These are phyloP conservation scores for Sesamia inferens DNA, from an alignment of 2,888 invertebrate species.

Conservation along the genomic window DNA sequence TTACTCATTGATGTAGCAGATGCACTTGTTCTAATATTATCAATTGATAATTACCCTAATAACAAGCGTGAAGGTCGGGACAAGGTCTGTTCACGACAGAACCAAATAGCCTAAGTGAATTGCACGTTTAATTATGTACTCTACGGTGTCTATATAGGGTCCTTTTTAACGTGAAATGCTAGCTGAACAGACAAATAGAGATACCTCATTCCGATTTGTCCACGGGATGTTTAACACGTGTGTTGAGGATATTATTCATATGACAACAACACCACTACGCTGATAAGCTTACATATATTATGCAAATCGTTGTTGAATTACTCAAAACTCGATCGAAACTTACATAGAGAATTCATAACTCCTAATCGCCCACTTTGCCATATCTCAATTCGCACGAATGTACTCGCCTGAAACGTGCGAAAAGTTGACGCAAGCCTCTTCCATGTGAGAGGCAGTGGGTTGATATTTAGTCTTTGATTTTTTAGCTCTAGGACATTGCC, in stretches of 20 bases:
- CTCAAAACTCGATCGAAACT: too few species aligned
- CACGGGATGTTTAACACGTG: constrained; percentile 2
- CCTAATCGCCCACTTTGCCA: background rate
- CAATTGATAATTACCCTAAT: constrained; percentile 44
- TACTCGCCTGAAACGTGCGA: background rate
- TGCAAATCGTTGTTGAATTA: background rate
- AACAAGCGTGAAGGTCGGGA: constrained; percentile 43
- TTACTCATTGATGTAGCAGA: background rate
- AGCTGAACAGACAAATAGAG: constrained; percentile 55
- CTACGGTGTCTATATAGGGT: constrained; percentile 50
- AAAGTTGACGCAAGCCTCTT: background rate
- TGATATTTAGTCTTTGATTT: too few species aligned
- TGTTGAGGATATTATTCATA: constrained; percentile 27
- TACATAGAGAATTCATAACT: background rate
- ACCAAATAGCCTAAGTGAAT: constrained; percentile 61
- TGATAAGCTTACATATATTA: background rate
- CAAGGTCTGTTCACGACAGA: constrained; percentile 52
- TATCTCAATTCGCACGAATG: background rate
- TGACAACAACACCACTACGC: constrained; percentile 24
- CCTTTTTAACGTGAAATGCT: constrained; percentile 52
- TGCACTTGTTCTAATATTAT: constrained; percentile 37
- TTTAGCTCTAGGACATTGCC: too few species aligned
- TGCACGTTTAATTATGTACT: constrained; percentile 53
- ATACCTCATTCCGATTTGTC: constrained; percentile 43
- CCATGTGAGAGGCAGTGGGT: too few species aligned